phyloP scores from a whole-genome alignment of 2,113 vertebrate genomes.

The Naja naja region DNA sequence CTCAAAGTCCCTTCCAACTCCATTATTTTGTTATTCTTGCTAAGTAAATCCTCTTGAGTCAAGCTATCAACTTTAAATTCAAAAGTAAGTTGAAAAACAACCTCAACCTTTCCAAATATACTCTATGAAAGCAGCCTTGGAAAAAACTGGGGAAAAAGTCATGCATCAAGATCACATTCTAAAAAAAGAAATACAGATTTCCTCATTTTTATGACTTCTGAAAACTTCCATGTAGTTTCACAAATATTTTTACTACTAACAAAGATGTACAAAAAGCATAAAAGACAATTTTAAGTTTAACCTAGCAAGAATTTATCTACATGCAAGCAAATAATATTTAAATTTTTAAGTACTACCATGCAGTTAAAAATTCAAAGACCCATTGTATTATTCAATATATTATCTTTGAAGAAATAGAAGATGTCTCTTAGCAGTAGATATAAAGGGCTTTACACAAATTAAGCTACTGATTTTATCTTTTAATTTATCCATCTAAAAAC shows the following conservation, averaged over 20 bases:
- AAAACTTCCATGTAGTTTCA: background rate
- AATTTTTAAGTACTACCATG: background rate
- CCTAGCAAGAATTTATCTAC: background rate
- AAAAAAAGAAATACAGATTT: background rate
- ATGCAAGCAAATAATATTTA: background rate
- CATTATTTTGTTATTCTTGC: background rate
- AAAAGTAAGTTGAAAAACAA: background rate
- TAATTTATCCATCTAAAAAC: slow-evolving; percentile 67
- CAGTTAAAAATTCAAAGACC: background rate
- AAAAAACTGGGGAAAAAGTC: too few relatives aligned
- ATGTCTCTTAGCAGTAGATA: slow-evolving; percentile 51
- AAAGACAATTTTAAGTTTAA: background rate
- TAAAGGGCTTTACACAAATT: slow-evolving; percentile 43
- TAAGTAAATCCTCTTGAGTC: background rate
- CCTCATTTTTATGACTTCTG: background rate
- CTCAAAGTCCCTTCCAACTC: background rate
- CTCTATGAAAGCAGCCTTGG: background rate
- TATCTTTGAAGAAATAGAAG: background rate
- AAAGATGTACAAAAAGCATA: background rate
- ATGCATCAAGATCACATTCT: too few relatives aligned
- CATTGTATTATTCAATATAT: background rate
- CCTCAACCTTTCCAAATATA: background rate
- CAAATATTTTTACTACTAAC: background rate
- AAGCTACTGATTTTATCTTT: slow-evolving; percentile 64
- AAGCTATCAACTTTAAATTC: background rate